Conservation (phyloP, 2,888 invertebrate genomes). For the Orchestes rusci region DNA sequence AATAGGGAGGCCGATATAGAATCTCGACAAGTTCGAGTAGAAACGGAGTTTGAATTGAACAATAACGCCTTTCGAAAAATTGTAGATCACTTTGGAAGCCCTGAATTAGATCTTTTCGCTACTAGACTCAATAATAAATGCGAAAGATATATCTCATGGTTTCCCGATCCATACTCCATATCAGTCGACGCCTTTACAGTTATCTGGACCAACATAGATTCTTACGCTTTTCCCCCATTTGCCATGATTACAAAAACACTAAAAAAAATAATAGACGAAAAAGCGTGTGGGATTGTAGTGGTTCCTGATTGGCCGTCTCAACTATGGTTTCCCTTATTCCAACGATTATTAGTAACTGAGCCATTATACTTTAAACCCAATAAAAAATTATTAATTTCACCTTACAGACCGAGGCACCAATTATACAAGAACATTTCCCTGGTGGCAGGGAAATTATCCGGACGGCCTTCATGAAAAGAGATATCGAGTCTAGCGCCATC, state of each 20-base stretch:
- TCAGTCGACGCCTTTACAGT: constrained; percentile 1
- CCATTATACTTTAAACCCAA: constrained; percentile 4
- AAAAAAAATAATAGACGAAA: constrained; percentile 2
- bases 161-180: constrained; percentile 1
- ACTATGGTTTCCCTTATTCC: not conserved
- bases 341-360: not conserved
- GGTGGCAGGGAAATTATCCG: constrained; percentile 15
- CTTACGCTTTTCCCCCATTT: constrained; percentile 6
- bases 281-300: constrained; percentile 2
- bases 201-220: not conserved
- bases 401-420: constrained; percentile 6
- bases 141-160: not conserved
- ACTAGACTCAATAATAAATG: constrained; percentile 2
- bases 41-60: not conserved
- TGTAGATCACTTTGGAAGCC: not conserved
- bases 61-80: not conserved
- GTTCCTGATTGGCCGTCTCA: not conserved
- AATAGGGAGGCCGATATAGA: not conserved
- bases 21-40: not conserved
- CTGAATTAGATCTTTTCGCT: constrained; percentile 4
- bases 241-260: not conserved
- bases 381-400: constrained; percentile 2
- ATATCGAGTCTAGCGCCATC: constrained; percentile 5
- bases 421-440: constrained; percentile 4
- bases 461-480: not conserved